phyloP scores from a whole-genome alignment of 1,140 invertebrate species.

The Drosophila sulfurigaster region DNA sequence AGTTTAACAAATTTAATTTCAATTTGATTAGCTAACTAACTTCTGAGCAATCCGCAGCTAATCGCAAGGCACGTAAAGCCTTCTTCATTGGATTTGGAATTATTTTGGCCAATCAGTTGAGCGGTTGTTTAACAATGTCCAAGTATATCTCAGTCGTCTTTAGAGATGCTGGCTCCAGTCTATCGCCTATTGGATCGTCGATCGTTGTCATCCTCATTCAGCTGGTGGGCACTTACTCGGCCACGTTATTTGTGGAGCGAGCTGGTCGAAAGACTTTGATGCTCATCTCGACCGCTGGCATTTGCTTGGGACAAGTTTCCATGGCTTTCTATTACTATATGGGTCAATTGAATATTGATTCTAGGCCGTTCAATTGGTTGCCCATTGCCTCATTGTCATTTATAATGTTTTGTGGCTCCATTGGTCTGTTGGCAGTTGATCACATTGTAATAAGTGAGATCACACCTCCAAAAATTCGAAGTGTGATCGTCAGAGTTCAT shows the following conservation, averaged over 20 bases:
- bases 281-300: slow-evolving; percentile 43
- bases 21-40: background rate
- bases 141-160: slow-evolving; percentile 88
- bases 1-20: background rate
- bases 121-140: slow-evolving; percentile 85
- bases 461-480: slow-evolving; percentile 17
- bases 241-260: slow-evolving; percentile 85
- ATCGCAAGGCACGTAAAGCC: slow-evolving; percentile 46
- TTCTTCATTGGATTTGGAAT: slow-evolving; percentile 50
- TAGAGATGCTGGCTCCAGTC: slow-evolving; percentile 86
- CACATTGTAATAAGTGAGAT: slow-evolving; percentile 16
- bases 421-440: slow-evolving; percentile 37
- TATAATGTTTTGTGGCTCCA: slow-evolving; percentile 46
- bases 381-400: slow-evolving; percentile 52
- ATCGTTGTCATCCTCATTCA: slow-evolving; percentile 90
- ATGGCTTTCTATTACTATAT: slow-evolving; percentile 44
- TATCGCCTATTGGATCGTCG: slow-evolving; percentile 87
- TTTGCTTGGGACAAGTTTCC: slow-evolving; percentile 29
- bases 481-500: slow-evolving; percentile 1
- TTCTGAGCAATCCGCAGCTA: slow-evolving; percentile 8
- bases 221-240: slow-evolving; percentile 85
- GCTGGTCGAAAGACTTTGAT: slow-evolving; percentile 80
- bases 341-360: slow-evolving; percentile 29
- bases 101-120: slow-evolving; percentile 82
- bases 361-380: slow-evolving; percentile 34